Evolutionary conservation across 2,113 vertebrate genomes (phyloP).

Genomic region (Elgaria multicarinata): DNA sequence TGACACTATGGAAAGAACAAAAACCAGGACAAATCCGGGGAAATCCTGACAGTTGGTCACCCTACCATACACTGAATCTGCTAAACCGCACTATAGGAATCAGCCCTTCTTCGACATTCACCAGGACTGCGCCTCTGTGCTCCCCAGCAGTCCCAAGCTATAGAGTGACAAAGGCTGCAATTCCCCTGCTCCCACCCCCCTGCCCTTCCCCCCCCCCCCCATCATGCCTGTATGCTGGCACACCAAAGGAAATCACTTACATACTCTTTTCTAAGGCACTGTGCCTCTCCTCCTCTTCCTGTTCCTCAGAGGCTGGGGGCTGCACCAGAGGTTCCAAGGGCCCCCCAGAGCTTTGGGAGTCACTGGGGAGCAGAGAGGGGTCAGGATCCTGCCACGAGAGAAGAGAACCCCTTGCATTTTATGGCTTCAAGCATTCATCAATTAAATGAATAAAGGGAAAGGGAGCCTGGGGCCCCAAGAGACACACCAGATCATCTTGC

Average conservation of each 20-base stretch:
- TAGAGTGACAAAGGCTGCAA: background rate
- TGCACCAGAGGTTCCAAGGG: background rate
- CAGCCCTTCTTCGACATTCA: background rate
- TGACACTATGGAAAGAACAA: too few species aligned
- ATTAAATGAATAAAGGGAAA: background rate
- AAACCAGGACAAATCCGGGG: too few species aligned
- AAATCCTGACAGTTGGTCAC: too few species aligned
- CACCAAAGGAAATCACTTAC: constrained; percentile 74
- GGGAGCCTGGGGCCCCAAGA: background rate
- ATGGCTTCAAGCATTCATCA: background rate
- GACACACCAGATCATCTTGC: background rate
- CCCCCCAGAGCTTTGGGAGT: background rate
- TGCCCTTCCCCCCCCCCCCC: background rate
- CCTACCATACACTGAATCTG: background rate
- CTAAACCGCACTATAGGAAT: background rate
- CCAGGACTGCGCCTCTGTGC: background rate
- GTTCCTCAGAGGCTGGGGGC: constrained; percentile 10
- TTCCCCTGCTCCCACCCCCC: too few species aligned
- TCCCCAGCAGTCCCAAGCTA: background rate
- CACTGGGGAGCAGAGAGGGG: background rate
- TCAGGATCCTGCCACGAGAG: background rate
- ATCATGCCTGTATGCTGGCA: background rate
- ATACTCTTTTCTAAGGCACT: constrained; percentile 80
- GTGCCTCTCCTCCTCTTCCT: constrained; percentile 36
- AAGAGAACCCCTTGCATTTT: background rate